Percentiles rank a stretch among this genome's conserved stretches.
Conservation (phyloP, 2,888 invertebrate species). For the Drosophila borborema region DNA sequence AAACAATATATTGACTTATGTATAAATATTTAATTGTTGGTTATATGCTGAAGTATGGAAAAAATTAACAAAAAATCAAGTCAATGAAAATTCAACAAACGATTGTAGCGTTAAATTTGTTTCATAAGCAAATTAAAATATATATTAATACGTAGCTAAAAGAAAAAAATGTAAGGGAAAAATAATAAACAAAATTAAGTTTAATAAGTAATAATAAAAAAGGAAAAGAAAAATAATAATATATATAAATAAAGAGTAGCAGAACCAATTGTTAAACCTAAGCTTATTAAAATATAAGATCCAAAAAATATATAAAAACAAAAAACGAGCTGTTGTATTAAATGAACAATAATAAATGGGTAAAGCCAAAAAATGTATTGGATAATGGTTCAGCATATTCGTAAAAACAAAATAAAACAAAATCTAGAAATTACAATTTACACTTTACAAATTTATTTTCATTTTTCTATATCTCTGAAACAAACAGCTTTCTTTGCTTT, state of each 20-base stretch:
- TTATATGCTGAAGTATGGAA: constrained; percentile 71
- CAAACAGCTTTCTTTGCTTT: constrained; percentile 62
- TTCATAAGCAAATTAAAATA: constrained; percentile 57
- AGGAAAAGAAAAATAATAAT: not conserved
- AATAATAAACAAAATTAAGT: constrained; percentile 49
- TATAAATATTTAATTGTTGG: constrained; percentile 67
- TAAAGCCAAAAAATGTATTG: constrained; percentile 21
- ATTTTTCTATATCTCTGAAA: constrained; percentile 6
- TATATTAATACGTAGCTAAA: constrained; percentile 65
- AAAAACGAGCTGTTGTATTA: constrained; percentile 73
- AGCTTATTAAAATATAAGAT: constrained; percentile 61
- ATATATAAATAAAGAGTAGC: constrained; percentile 55
- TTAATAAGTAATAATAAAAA: constrained; percentile 45
- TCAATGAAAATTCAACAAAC: constrained; percentile 45
- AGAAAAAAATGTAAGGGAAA: constrained; percentile 27
- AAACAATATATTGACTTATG: constrained; percentile 12
- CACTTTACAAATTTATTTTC: constrained; percentile 22
- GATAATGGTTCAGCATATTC: constrained; percentile 39
- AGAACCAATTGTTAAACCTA: constrained; percentile 82
- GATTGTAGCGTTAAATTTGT: constrained; percentile 74
- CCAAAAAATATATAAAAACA: constrained; percentile 23
- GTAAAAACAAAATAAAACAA: not conserved
- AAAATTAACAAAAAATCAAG: constrained; percentile 28
- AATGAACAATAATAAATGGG: constrained; percentile 69
- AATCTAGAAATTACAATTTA: constrained; percentile 19